phyloP scores from a whole-genome alignment of 2,888 invertebrate genomes.

The Emesis furor region DNA sequence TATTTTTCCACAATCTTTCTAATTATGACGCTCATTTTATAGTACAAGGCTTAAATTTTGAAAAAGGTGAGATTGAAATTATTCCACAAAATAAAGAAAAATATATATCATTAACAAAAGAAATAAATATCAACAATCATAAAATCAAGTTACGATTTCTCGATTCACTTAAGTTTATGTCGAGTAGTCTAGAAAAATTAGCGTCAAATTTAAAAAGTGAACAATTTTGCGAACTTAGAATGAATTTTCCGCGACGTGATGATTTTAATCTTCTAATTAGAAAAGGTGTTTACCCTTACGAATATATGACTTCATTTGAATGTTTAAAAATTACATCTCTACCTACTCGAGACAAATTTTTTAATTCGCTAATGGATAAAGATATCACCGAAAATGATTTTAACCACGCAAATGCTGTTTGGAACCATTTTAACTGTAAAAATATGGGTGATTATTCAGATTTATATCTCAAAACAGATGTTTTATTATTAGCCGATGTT shows the following conservation, averaged over 20 bases:
- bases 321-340: not conserved
- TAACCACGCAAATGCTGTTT: not conserved
- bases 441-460: too few species aligned
- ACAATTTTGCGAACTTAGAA: not conserved
- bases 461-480: too few species aligned
- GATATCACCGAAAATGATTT: not conserved
- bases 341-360: not conserved
- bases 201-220: not conserved
- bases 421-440: too few species aligned
- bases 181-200: not conserved
- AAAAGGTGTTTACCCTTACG: constrained; percentile 10
- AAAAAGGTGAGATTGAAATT: constrained; percentile 42
- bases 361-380: not conserved
- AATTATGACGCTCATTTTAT: constrained; percentile 52
- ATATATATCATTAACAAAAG: constrained; percentile 15
- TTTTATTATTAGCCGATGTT: too few species aligned
- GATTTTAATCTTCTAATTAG: constrained; percentile 7
- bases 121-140: not conserved
- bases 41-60: constrained; percentile 46
- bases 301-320: constrained; percentile 6
- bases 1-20: constrained; percentile 48
- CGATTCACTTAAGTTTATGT: not conserved
- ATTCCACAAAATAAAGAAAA: constrained; percentile 58
- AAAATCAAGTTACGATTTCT: not conserved
- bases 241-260: not conserved